These are phyloP conservation scores for Cylas formicarius DNA, from an alignment of 1,140 invertebrate genomes.

Conservation along the genomic window DNA sequence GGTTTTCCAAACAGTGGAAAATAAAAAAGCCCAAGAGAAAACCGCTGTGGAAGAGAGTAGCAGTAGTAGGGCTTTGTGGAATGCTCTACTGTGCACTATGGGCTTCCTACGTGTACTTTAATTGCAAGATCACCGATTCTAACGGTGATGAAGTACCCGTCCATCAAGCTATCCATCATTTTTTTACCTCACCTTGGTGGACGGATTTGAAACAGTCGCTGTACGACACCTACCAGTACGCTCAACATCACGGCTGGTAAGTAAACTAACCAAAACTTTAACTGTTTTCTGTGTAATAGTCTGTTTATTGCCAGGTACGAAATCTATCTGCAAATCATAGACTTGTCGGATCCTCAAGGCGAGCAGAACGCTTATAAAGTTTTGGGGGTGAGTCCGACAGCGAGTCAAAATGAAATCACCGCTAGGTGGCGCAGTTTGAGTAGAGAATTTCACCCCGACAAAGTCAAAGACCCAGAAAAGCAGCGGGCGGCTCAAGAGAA, in stretches of 20 bases:
- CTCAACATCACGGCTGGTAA: conserved; percentile 42
- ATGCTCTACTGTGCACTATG: conserved; percentile 67
- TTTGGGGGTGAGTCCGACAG: conserved; percentile 62
- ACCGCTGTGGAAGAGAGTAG: conserved; percentile 41
- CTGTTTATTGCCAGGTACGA: conserved; percentile 45
- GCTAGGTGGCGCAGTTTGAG: conserved; percentile 71
- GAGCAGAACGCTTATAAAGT: conserved; percentile 85
- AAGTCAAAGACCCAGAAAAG: conserved; percentile 65
- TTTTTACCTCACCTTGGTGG: conserved; percentile 82
- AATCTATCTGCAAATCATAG: conserved; percentile 79
- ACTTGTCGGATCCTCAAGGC: conserved; percentile 79
- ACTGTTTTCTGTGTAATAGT: neutral
- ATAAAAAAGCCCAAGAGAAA: conserved; percentile 51
- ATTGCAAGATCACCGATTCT: conserved; percentile 76
- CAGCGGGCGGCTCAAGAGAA: conserved; percentile 66
- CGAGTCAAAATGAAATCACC: conserved; percentile 81
- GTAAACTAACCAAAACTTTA: conserved; percentile 32
- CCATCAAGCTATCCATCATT: conserved; percentile 80
- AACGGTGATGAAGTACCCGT: conserved; percentile 83
- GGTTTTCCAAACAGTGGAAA: conserved; percentile 70
- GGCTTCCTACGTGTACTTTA: conserved; percentile 80
- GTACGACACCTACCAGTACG: conserved; percentile 49
- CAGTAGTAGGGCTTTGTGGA: conserved; percentile 51
- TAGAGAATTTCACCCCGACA: conserved; percentile 88
- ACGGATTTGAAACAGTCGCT: conserved; percentile 66